A percentile compares a stretch with the other conserved stretches of the same genome.
Evolutionary conservation across 2,113 vertebrate genomes (phyloP).

Genomic region (Camelus dromedarius): DNA sequence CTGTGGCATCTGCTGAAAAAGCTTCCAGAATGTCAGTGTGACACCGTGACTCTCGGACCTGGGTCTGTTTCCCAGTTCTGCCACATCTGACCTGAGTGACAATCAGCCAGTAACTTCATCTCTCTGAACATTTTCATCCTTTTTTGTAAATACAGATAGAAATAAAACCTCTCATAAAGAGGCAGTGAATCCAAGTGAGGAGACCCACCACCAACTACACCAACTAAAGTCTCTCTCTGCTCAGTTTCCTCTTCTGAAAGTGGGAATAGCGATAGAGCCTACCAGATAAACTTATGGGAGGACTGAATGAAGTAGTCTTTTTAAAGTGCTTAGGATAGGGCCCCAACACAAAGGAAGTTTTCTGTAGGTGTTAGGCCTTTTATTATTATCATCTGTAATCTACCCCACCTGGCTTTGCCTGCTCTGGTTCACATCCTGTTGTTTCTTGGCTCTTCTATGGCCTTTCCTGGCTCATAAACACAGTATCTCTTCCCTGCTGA

Average conservation of each 20-base stretch:
- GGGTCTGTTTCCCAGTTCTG: not conserved
- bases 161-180: not conserved
- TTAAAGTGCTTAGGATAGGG: not conserved
- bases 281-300: not conserved
- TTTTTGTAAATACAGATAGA: not conserved
- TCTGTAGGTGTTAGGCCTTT: not conserved
- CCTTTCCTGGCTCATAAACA: slow-evolving; percentile 37
- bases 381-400: not conserved
- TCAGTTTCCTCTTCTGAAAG: slow-evolving; percentile 6
- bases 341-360: not conserved
- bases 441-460: slow-evolving; percentile 4
- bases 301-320: not conserved
- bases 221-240: not conserved
- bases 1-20: not conserved
- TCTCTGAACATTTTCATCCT: not conserved
- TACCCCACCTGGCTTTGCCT: not conserved
- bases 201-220: not conserved
- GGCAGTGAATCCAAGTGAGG: not conserved
- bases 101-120: not conserved
- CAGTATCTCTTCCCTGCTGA: slow-evolving; percentile 22
- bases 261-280: not conserved
- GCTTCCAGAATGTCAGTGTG: not conserved
- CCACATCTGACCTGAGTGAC: not conserved
- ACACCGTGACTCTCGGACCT: not conserved
- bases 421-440: not conserved